Evolutionary conservation across 2,797 vertebrate genomes (phyloP).

Genomic region (Scyliorhinus canicula): DNA sequence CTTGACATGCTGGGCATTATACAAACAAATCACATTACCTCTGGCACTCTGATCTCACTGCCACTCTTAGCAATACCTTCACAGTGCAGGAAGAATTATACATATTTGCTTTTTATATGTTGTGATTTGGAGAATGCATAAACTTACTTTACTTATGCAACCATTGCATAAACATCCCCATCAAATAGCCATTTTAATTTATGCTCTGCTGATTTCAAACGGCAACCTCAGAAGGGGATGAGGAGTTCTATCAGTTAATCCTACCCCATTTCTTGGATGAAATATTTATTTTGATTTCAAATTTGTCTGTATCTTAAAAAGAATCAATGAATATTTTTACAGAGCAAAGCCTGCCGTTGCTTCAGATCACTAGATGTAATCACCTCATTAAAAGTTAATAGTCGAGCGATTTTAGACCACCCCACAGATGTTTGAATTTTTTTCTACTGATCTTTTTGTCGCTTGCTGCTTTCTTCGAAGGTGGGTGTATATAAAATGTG

Average conservation of each 20-base stretch:
- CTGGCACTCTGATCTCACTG: background rate
- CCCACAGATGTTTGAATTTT: background rate
- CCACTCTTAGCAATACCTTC: background rate
- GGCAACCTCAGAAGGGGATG: background rate
- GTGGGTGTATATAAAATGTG: background rate
- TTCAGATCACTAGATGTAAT: background rate
- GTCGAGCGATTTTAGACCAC: background rate
- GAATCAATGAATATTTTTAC: background rate
- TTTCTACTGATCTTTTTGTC: background rate
- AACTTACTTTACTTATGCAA: background rate
- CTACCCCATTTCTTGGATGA: background rate
- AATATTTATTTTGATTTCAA: background rate
- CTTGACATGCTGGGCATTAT: background rate
- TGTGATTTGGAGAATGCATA: background rate
- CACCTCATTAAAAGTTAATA: too few relatives aligned
- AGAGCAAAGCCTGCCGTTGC: background rate
- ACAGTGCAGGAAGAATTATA: background rate
- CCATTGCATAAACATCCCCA: background rate
- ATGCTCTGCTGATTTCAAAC: background rate
- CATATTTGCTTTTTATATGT: background rate
- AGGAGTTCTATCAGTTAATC: background rate
- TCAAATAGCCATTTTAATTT: background rate
- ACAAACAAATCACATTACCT: background rate
- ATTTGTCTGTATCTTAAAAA: background rate
- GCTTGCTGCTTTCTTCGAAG: background rate